Evolutionary conservation across 2,797 vertebrate species (phyloP).

Genomic region (Eptatretus atami): DNA sequence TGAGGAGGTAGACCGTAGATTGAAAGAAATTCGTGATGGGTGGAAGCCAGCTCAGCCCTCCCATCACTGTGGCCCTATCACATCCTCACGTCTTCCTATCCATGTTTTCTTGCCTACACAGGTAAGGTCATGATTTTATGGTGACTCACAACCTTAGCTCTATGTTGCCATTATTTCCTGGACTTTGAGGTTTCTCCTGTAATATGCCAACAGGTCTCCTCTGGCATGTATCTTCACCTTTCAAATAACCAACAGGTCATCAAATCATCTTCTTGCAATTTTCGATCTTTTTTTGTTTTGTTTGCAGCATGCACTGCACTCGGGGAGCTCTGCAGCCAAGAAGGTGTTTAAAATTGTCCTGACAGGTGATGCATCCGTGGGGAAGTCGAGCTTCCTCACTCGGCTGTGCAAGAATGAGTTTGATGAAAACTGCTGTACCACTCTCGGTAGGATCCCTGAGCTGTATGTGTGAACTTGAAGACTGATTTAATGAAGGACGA

Average conservation of each 20-base stretch:
- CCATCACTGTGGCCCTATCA: background rate
- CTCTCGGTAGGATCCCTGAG: background rate
- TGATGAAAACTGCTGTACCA: slow-evolving; percentile 3
- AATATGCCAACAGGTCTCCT: too few species aligned
- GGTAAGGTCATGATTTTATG: too few species aligned
- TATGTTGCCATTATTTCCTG: too few species aligned
- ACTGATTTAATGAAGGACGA: too few species aligned
- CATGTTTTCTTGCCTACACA: background rate
- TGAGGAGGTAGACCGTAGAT: background rate
- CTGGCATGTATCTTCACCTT: too few species aligned
- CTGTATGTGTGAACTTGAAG: too few species aligned
- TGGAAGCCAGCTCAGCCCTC: background rate
- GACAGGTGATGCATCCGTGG: slow-evolving; percentile 4
- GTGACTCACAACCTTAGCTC: too few species aligned
- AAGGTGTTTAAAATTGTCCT: slow-evolving; percentile 1
- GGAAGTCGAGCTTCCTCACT: slow-evolving; percentile 4
- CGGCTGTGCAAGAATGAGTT: slow-evolving; percentile 3
- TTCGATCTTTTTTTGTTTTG: too few species aligned
- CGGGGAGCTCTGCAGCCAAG: background rate
- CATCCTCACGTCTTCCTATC: slow-evolving; percentile 1
- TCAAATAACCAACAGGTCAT: too few species aligned
- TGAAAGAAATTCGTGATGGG: background rate
- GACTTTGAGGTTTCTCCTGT: too few species aligned
- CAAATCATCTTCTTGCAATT: too few species aligned
- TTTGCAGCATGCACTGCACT: too few species aligned